A percentile compares a stretch with the other conserved stretches of the same genome.
These are phyloP conservation scores for Pseudomyrmex pallidus DNA, from an alignment of 1,140 invertebrate genomes.

Conservation along the genomic window DNA sequence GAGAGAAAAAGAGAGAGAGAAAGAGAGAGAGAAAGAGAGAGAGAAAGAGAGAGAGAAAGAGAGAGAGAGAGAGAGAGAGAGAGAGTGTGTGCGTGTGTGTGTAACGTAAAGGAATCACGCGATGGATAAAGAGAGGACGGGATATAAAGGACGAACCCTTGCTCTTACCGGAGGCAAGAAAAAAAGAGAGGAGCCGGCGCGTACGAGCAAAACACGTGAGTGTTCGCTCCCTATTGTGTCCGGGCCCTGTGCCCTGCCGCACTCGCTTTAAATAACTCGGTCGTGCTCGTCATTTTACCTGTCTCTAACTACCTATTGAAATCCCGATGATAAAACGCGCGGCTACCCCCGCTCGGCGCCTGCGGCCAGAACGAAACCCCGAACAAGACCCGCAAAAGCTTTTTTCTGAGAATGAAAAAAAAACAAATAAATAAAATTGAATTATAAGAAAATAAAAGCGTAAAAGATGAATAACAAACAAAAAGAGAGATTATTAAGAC, in stretches of 20 bases:
- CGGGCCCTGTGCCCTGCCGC: background rate
- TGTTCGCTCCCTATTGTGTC: constrained; percentile 35
- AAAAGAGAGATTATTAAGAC: background rate
- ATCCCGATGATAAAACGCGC: constrained; percentile 51
- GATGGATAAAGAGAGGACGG: constrained; percentile 35
- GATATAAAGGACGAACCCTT: constrained; percentile 56
- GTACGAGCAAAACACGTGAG: constrained; percentile 28
- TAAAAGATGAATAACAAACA: background rate
- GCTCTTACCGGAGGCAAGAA: constrained; percentile 25
- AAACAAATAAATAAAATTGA: constrained; percentile 21
- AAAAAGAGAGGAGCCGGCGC: constrained; percentile 16
- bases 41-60: constrained; percentile 11
- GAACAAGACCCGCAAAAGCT: background rate
- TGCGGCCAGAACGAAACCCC: background rate
- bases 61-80: constrained; percentile 28
- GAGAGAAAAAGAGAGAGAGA: constrained; percentile 28
- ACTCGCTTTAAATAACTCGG: constrained; percentile 56
- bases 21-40: constrained; percentile 23
- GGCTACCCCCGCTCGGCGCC: constrained; percentile 16
- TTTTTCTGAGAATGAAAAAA: constrained; percentile 30
- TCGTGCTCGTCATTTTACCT: constrained; percentile 60
- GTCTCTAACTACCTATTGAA: constrained; percentile 60
- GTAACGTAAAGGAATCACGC: background rate
- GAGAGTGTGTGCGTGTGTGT: background rate
- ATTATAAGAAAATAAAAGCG: background rate